These are phyloP conservation scores for Laticauda colubrina DNA, from an alignment of 2,113 vertebrate genomes.

Conservation along the genomic window DNA sequence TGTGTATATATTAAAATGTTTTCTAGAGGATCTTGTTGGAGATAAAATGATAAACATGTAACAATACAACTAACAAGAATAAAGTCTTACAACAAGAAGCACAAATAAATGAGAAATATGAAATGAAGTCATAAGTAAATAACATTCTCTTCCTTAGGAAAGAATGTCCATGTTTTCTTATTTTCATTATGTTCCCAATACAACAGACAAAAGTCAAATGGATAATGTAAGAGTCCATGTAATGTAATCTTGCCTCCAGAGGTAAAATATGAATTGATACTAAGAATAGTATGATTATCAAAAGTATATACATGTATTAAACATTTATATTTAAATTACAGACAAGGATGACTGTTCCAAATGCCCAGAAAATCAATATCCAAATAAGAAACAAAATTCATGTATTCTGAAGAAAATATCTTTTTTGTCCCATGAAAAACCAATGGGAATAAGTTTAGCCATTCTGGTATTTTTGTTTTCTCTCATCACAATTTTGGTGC, in stretches of 20 bases:
- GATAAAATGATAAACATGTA: neutral
- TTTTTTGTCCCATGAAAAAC: neutral
- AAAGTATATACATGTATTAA: neutral
- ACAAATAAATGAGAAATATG: neutral
- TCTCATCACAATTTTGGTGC: neutral
- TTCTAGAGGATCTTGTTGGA: neutral
- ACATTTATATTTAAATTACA: neutral
- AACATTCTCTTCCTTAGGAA: neutral
- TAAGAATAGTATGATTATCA: neutral
- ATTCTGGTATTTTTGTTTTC: neutral
- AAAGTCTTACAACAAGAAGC: neutral
- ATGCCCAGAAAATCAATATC: neutral
- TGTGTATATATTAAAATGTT: neutral
- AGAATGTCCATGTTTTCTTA: neutral
- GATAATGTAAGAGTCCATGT: neutral
- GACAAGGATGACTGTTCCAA: neutral
- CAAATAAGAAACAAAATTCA: neutral
- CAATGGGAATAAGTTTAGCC: neutral
- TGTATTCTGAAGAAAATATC: neutral
- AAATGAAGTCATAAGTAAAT: neutral
- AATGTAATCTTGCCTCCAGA: neutral
- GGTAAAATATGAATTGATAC: neutral
- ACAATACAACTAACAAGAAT: neutral
- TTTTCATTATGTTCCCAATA: neutral
- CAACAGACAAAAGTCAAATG: neutral